A percentile compares a stretch with the other conserved stretches of the same genome.
phyloP scores from a whole-genome alignment of 2,797 vertebrate genomes.

The Sciaenops ocellatus region DNA sequence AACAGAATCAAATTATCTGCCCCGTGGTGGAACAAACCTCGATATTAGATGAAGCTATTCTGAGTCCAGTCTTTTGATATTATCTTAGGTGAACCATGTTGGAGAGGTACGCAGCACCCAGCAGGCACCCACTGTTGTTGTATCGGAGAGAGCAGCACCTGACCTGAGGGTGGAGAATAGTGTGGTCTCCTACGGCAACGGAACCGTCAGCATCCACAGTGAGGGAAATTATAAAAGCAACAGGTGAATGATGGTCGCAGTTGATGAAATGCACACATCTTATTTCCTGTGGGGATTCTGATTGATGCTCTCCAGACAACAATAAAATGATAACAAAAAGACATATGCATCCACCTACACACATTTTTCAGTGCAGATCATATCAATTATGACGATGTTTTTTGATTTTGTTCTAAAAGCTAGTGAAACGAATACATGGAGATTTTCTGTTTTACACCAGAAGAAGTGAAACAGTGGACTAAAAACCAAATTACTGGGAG shows the following conservation, averaged over 20 bases:
- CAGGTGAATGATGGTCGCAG: slow-evolving; percentile 71
- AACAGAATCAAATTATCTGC: not conserved
- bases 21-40: not conserved
- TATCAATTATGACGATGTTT: not conserved
- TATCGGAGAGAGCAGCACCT: slow-evolving; percentile 83
- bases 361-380: not conserved
- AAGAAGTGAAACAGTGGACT: not conserved
- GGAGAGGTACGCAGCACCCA: slow-evolving; percentile 75
- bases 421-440: not conserved
- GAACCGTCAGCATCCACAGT: slow-evolving; percentile 69
- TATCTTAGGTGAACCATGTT: slow-evolving; percentile 84
- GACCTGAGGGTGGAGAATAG: slow-evolving; percentile 73
- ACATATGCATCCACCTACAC: not conserved
- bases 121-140: slow-evolving; percentile 84
- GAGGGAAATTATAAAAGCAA: slow-evolving; percentile 66
- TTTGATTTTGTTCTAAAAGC: not conserved
- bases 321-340: not conserved
- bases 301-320: not conserved
- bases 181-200: slow-evolving; percentile 68
- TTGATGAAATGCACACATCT: not conserved
- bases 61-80: not conserved
- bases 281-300: not conserved
- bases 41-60: not conserved
- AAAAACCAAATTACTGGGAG: not conserved
- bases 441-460: not conserved